These are phyloP conservation scores for Tenthredo distinguenda DNA, from an alignment of 2,888 invertebrate species.

Conservation along the genomic window DNA sequence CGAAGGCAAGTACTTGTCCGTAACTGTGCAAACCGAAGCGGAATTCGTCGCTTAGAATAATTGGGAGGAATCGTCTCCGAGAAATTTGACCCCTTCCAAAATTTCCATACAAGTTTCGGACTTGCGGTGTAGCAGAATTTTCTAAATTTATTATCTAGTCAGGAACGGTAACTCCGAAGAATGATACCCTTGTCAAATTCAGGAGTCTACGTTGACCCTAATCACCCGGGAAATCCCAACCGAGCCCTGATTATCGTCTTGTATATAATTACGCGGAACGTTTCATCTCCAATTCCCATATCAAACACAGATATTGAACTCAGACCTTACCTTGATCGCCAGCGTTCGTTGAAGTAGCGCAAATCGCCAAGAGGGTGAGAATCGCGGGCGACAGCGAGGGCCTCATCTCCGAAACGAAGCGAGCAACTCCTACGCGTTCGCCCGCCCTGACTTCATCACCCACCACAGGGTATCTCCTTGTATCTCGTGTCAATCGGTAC, in stretches of 20 bases:
- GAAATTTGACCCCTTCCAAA: not conserved
- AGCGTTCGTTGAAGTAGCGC: constrained; percentile 65
- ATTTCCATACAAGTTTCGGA: not conserved
- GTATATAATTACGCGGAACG: not conserved
- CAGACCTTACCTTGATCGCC: constrained; percentile 69
- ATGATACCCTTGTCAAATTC: constrained; percentile 8
- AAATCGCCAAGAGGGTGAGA: constrained; percentile 67
- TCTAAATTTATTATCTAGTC: not conserved
- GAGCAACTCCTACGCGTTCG: constrained; percentile 48
- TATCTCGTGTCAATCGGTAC: not conserved
- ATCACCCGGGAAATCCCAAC: not conserved
- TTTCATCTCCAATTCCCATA: not conserved
- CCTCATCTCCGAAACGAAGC: constrained; percentile 68
- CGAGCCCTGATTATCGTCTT: not conserved
- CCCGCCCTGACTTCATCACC: constrained; percentile 48
- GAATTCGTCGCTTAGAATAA: not conserved
- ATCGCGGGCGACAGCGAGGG: constrained; percentile 65
- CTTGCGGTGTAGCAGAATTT: not conserved
- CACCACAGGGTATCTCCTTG: not conserved
- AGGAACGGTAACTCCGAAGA: not conserved
- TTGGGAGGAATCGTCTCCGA: too few species aligned
- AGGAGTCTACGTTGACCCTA: constrained; percentile 24
- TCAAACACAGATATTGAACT: not conserved
- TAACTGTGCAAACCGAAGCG: not conserved
- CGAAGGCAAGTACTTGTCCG: not conserved